Conservation (phyloP, 2,888 invertebrate species). For the Leptarthrus brevirostris region DNA sequence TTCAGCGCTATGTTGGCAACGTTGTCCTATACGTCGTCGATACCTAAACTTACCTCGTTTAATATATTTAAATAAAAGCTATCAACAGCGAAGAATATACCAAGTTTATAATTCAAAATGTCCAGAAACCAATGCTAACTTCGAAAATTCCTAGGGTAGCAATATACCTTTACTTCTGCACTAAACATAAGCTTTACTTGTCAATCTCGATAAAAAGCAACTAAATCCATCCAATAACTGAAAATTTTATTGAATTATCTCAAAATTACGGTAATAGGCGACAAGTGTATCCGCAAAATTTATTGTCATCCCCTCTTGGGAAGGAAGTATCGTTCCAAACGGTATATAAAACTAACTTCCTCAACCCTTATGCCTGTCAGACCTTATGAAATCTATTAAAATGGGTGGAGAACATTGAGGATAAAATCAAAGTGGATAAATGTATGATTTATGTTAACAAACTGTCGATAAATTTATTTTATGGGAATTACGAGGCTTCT, state of each 20-base stretch:
- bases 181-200: too few species aligned
- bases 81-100: too few species aligned
- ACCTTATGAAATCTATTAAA: constrained; percentile 45
- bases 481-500: constrained; percentile 53
- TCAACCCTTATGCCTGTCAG: constrained; percentile 8
- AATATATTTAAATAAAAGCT: too few species aligned
- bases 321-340: neutral
- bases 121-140: too few species aligned
- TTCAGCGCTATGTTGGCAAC: too few species aligned
- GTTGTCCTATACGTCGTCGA: too few species aligned
- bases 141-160: too few species aligned
- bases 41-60: too few species aligned
- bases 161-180: too few species aligned
- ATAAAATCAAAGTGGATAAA: constrained; percentile 55
- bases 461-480: constrained; percentile 54
- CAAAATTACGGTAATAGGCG: constrained; percentile 24
- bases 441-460: constrained; percentile 54
- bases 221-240: neutral
- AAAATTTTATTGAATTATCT: constrained; percentile 34
- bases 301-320: constrained; percentile 20
- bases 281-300: constrained; percentile 36
- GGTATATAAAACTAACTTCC: constrained; percentile 2
- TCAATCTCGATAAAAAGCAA: neutral
- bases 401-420: constrained; percentile 10
- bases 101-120: too few species aligned